Evolutionary conservation across 1,140 invertebrate genomes (phyloP), one percentile per base, ranked within the genome.

Genomic region (Brachionus asplanchnoidis): DNA sequence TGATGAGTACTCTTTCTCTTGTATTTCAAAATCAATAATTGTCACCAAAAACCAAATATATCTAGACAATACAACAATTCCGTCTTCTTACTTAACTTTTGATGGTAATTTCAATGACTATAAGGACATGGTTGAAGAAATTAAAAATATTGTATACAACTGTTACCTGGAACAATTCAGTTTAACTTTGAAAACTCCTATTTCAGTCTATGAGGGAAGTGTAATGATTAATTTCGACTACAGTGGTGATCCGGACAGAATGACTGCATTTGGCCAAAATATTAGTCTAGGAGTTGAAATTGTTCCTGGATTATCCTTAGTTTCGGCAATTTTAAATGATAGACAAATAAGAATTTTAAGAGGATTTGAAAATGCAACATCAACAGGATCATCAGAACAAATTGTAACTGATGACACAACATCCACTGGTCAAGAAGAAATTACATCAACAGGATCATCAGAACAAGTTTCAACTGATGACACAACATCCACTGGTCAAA

Each of bases 1-100:
- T 46, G 42, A 77, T 77, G 73, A 77, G 5, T 77, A 77, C n/a
- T 26, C 17, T 14, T 77, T 77, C 50, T 50, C 1, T 77, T 77
- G 73, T 77, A 14, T 77, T 9, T 50, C 73, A 4, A 77, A 77
- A 12, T 23, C 73, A 26, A 20, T 77, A 11, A 77, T 50, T 11
- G 73, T 77, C 2, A 46, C 9, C 9, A 50, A 46, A 14, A 8
- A 14, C 2, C 20, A 46, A 9, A 36, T 46, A 2, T 9, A 26
- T 36, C 11, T 77, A 3, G 44, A 77, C 28, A 23, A 46, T 46
- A 50, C 40, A 1, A 46, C 23, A 14, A 46, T 36, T 50, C 73
- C 73, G 11, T 46, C 42, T 9, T 28, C 44, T 12, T 77, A 36
- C 26, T 77, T 77, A 1, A 77, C 17, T 28, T 77, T 77, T 12